These are phyloP conservation scores for Campoletis raptor DNA, from an alignment of 2,888 invertebrate genomes.

Conservation along the genomic window DNA sequence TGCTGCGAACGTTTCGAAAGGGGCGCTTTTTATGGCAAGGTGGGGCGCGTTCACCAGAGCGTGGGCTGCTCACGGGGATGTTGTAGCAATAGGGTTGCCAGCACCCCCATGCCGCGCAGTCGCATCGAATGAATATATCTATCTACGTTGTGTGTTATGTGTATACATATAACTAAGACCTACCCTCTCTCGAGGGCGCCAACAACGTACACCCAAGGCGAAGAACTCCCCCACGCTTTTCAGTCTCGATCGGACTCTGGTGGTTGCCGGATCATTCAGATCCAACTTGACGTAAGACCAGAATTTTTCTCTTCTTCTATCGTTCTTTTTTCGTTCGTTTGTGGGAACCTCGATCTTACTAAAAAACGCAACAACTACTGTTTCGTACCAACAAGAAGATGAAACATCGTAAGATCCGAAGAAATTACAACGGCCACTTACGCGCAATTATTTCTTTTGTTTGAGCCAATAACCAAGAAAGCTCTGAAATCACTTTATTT, in stretches of 20 bases:
- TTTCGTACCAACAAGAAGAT: conserved; percentile 9
- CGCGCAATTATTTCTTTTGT: background rate
- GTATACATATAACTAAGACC: conserved; percentile 12
- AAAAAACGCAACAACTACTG: background rate
- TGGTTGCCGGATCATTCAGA: conserved; percentile 67
- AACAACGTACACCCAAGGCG: conserved; percentile 53
- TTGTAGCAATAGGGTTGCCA: conserved; percentile 56
- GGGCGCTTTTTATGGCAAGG: conserved; percentile 56
- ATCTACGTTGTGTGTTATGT: background rate
- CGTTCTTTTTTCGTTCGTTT: conserved; percentile 20
- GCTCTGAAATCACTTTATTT: background rate
- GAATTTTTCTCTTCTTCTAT: background rate
- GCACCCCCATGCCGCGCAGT: conserved; percentile 66
- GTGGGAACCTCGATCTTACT: background rate
- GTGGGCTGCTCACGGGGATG: conserved; percentile 49
- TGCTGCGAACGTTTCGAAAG: conserved; percentile 59
- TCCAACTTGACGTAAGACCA: conserved; percentile 51
- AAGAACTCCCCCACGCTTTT: conserved; percentile 66
- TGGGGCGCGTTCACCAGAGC: conserved; percentile 64
- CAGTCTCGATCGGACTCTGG: conserved; percentile 72
- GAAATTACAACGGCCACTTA: background rate
- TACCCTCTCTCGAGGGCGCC: conserved; percentile 64
- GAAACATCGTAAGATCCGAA: conserved; percentile 14
- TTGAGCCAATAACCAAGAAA: background rate
- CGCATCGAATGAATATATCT: conserved; percentile 57